phyloP scores from a whole-genome alignment of 1,140 invertebrate species.

The Galendromus occidentalis region DNA sequence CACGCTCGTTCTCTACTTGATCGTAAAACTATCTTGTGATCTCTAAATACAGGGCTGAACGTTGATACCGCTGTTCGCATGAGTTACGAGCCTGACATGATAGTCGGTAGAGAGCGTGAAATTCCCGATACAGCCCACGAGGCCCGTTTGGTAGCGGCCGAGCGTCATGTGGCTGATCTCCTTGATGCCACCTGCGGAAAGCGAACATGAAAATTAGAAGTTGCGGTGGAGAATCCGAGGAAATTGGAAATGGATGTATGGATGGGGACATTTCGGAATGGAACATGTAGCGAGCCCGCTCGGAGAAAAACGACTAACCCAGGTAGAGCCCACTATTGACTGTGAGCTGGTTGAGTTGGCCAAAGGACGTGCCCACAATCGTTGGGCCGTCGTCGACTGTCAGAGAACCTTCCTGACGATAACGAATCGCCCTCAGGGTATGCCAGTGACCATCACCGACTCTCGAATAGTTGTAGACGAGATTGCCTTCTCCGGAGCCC shows the following conservation, averaged over 20 bases:
- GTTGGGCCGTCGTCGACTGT: conserved; percentile 61
- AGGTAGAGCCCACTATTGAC: conserved; percentile 61
- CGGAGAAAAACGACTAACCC: conserved; percentile 37
- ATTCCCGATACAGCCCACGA: conserved; percentile 57
- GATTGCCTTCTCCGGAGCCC: conserved; percentile 31
- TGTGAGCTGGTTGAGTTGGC: conserved; percentile 58
- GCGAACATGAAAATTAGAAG: not conserved
- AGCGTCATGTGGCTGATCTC: conserved; percentile 42
- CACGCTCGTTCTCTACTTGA: too few species aligned
- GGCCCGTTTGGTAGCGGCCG: conserved; percentile 44
- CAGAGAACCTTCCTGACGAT: conserved; percentile 56
- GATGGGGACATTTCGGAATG: too few species aligned
- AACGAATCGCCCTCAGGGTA: conserved; percentile 64
- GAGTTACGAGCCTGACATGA: conserved; percentile 38
- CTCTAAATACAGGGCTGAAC: conserved; percentile 28
- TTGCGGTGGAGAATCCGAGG: too few species aligned
- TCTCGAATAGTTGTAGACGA: conserved; percentile 62
- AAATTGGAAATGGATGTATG: too few species aligned
- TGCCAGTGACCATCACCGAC: conserved; percentile 84
- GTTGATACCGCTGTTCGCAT: conserved; percentile 36
- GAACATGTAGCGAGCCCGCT: not conserved
- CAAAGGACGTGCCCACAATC: conserved; percentile 52
- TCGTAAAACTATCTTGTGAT: not conserved
- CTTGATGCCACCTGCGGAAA: conserved; percentile 47
- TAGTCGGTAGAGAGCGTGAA: conserved; percentile 55